Conservation (phyloP, 2,888 invertebrate species). For the Fragum fragum region DNA sequence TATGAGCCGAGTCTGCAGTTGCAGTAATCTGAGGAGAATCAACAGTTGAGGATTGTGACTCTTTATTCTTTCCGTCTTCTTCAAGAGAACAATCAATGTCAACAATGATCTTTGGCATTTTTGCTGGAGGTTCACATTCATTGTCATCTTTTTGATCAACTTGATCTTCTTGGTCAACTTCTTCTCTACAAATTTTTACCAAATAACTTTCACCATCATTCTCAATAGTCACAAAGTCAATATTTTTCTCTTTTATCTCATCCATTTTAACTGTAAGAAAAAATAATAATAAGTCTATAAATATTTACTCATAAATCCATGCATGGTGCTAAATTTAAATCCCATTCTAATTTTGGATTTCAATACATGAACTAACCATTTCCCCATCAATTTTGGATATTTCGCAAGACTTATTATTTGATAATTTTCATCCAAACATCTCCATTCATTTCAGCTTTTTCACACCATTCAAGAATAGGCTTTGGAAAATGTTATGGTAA, state of each 20-base stretch:
- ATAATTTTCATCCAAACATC: too few species aligned
- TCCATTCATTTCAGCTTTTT: too few species aligned
- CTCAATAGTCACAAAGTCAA: neutral
- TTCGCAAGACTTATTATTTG: too few species aligned
- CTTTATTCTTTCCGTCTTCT: neutral
- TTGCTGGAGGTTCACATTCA: constrained; percentile 3
- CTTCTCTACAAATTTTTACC: constrained; percentile 9
- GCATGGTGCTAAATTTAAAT: too few species aligned
- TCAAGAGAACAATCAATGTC: neutral
- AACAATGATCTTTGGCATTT: constrained; percentile 7
- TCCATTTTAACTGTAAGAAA: constrained; percentile 9
- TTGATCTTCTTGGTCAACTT: neutral
- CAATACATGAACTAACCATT: too few species aligned
- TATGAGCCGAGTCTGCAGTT: neutral
- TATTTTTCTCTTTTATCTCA: neutral
- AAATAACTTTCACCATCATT: constrained; percentile 9
- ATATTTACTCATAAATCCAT: too few species aligned
- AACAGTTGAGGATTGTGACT: too few species aligned
- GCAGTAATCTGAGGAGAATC: neutral
- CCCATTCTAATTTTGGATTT: too few species aligned
- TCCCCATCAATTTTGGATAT: too few species aligned
- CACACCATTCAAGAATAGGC: too few species aligned
- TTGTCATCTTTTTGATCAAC: neutral
- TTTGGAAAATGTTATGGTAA: too few species aligned
- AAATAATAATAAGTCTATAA: neutral